Evolutionary conservation across 2,888 invertebrate species (phyloP).

Genomic region (Lacanobia wlatinum): DNA sequence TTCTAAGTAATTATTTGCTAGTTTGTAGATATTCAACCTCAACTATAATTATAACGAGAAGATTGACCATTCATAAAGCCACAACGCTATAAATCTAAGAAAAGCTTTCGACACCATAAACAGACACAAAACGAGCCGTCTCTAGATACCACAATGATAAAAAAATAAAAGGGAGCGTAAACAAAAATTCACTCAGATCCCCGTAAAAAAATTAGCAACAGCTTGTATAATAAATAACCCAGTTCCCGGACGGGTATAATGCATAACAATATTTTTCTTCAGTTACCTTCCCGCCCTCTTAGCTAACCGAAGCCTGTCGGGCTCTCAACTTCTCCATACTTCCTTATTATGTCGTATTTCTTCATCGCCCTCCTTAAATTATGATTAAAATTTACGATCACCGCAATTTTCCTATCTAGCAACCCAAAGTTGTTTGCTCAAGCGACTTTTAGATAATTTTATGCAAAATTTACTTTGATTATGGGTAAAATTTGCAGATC

Average conservation of each 20-base stretch:
- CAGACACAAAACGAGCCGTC: not conserved
- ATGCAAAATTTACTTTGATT: conserved; percentile 66
- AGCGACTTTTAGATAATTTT: conserved; percentile 60
- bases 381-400: conserved; percentile 83
- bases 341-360: conserved; percentile 76
- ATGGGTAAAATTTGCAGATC: conserved; percentile 57
- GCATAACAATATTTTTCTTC: conserved; percentile 64
- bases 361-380: conserved; percentile 75
- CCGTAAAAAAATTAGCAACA: conserved; percentile 49
- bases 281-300: conserved; percentile 47
- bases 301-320: conserved; percentile 42
- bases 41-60: not conserved
- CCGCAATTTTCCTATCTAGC: conserved; percentile 62
- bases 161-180: conserved; percentile 1
- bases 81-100: not conserved
- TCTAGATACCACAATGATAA: conserved; percentile 4
- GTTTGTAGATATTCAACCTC: not conserved
- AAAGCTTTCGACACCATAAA: not conserved
- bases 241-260: conserved; percentile 51
- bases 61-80: not conserved
- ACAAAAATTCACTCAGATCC: conserved; percentile 36
- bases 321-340: conserved; percentile 53
- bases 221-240: conserved; percentile 59
- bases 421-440: conserved; percentile 70
- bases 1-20: not conserved